phyloP scores from a whole-genome alignment of 2,797 vertebrate species.

The Schizopygopsis pylzovi region DNA sequence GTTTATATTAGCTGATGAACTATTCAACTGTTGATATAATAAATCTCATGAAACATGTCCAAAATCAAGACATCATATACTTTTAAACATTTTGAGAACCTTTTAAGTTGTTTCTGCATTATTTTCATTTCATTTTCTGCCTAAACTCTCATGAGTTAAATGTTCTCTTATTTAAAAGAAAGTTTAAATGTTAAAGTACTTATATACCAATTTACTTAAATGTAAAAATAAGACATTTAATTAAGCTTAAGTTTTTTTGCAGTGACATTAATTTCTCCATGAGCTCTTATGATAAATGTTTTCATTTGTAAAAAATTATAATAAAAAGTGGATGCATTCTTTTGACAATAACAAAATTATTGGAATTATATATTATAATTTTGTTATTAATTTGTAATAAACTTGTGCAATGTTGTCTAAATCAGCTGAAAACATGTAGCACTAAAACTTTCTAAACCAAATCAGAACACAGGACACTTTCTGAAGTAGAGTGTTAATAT shows the following conservation, averaged over 20 bases:
- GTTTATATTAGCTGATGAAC: neutral
- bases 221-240: neutral
- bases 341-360: neutral
- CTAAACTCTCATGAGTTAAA: neutral
- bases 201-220: neutral
- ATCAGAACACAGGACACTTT: neutral
- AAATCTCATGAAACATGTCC: neutral
- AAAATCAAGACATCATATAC: neutral
- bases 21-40: neutral
- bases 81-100: neutral
- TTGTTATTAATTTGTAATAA: too few relatives aligned
- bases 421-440: neutral
- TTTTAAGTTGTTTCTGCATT: neutral
- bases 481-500: conserved; percentile 16
- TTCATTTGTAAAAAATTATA: neutral
- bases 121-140: neutral
- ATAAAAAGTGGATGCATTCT: neutral
- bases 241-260: neutral
- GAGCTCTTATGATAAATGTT: neutral
- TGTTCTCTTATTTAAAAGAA: neutral
- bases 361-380: neutral
- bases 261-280: neutral
- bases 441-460: neutral
- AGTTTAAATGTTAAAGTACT: too few relatives aligned
- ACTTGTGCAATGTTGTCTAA: neutral